These are phyloP conservation scores for Trissoscelio sp. DNA, from an alignment of 2,888 invertebrate genomes.

Conservation along the genomic window DNA sequence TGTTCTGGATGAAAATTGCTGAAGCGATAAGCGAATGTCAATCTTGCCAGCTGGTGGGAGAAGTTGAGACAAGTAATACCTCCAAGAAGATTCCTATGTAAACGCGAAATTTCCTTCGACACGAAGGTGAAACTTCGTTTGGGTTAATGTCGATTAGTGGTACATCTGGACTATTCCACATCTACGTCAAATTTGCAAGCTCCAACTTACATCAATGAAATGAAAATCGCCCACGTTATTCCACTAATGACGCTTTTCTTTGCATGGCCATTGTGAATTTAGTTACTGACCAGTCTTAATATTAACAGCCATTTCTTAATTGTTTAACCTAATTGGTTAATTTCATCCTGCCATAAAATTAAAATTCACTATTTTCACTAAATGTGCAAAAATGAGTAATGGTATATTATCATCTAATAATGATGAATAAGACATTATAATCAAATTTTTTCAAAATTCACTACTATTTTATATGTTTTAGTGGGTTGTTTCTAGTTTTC, in stretches of 20 bases:
- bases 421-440: no score
- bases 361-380: no score
- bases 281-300: conserved; percentile 6
- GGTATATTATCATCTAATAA: no score
- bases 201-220: conserved; percentile 81
- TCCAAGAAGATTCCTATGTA: conserved; percentile 60
- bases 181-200: conserved; percentile 78
- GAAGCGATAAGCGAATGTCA: conserved; percentile 74
- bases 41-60: conserved; percentile 71
- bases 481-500: no score
- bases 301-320: neutral
- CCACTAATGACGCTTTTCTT: conserved; percentile 44
- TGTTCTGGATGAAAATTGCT: conserved; percentile 75
- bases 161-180: conserved; percentile 76
- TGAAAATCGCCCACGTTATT: conserved; percentile 73
- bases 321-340: no score
- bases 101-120: conserved; percentile 61
- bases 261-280: conserved; percentile 4
- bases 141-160: conserved; percentile 75
- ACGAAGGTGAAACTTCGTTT: conserved; percentile 71
- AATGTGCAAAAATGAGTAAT: no score
- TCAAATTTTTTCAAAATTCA: no score
- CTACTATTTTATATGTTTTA: no score
- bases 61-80: conserved; percentile 70
- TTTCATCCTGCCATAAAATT: no score